Base-by-base conservation (phyloP, 2,797 vertebrate species). In the Sebastes alutus region DNA sequence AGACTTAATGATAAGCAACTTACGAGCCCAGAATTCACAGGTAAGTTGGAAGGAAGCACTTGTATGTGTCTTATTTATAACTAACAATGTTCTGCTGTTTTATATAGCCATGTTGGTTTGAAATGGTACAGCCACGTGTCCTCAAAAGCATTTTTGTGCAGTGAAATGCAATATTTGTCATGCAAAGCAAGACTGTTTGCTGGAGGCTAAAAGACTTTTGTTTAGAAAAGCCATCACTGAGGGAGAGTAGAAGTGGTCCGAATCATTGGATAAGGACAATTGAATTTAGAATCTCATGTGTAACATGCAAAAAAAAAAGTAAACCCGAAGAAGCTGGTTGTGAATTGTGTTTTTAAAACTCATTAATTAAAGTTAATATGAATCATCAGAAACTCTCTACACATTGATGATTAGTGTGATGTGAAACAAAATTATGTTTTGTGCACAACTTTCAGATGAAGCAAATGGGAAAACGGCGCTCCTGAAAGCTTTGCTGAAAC, bases 401-500 rank as follows among this genome's bases (percentile, higher is more conserved):
- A 14, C 5, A 22, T 5, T 35, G 10, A 38, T 38, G 4, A 54
- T 2, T 7, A 10, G 7, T 62, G 23, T 5, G 12, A 29, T 60
- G 4, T 32, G 16, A 42, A 46, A 10, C 2, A 2, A 58, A 25
- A 32, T 9, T 66, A 6, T 56, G 3, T 30, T 46, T 72, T 74
- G 6, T 73, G 7, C 18, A 6, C 18, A 30, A 72, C 20, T 78
- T 91, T 32, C 54, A 98, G 97, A 97, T 89, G 88, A 94, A 5
- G 90, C 90, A 23, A 97, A 96, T 0, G 97, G 97, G 52, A 98
- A 98, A 91, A 98, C 97, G 0, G 97, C 94, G 2, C 92, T 99
- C 6, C 86, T 98, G 81, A 99, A 98, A 90, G 97, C 97, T 59
- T 92, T 99, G 93, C 92, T 99, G 84, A 97, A 98, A 75, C 88